A percentile compares a stretch with the other conserved stretches of the same genome.
These are phyloP conservation scores for Rhea pennata DNA, from an alignment of 2,113 vertebrate species.

Conservation along the genomic window DNA sequence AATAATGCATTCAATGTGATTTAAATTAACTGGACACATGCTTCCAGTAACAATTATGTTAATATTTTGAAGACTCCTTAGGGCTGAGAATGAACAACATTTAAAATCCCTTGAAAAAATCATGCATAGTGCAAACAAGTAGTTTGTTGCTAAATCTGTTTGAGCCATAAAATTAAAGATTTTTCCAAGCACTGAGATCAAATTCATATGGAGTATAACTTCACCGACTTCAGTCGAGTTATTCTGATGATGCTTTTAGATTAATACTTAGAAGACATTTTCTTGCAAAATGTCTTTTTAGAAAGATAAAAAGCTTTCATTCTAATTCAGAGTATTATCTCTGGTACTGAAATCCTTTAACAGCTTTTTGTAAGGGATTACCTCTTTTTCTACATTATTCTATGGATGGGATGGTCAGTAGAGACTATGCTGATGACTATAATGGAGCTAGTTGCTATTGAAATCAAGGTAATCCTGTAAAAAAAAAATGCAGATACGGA, in stretches of 20 bases:
- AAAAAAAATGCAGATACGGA: background rate
- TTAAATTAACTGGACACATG: slow-evolving; percentile 63
- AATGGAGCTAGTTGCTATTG: background rate
- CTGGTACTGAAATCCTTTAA: background rate
- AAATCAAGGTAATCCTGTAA: background rate
- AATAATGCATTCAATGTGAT: slow-evolving; percentile 24
- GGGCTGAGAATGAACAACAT: background rate
- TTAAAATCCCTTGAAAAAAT: background rate
- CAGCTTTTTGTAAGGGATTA: background rate
- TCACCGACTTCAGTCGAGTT: background rate
- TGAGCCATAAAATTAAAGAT: background rate
- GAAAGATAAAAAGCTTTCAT: background rate
- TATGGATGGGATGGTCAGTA: background rate
- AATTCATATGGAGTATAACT: background rate
- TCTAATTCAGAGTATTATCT: background rate
- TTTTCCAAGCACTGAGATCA: background rate
- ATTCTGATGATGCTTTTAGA: background rate
- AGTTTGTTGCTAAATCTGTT: background rate
- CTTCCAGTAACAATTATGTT: slow-evolving; percentile 28
- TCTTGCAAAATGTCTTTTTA: background rate
- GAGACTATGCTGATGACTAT: background rate
- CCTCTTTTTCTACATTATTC: background rate
- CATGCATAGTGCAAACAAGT: background rate
- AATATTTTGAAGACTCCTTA: background rate
- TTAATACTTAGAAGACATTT: background rate